These are phyloP conservation scores for Centrocercus urophasianus DNA, from an alignment of 2,113 vertebrate genomes.

Conservation along the genomic window DNA sequence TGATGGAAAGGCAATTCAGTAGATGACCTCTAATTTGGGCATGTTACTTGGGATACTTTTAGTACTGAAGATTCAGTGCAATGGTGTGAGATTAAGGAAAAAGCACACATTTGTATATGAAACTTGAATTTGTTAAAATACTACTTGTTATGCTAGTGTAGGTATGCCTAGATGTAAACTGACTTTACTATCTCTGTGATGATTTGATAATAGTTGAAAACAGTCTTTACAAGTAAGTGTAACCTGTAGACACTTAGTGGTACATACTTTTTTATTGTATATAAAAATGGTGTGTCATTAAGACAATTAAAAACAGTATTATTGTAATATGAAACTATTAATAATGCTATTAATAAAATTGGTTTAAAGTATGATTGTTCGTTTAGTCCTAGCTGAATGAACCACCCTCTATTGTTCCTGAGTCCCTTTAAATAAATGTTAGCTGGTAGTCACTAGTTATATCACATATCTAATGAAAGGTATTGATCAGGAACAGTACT, in stretches of 20 bases:
- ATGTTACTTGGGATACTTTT: not conserved
- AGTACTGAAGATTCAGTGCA: not conserved
- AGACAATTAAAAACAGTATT: not conserved
- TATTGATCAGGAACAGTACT: not conserved
- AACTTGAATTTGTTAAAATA: not conserved
- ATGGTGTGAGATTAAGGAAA: not conserved
- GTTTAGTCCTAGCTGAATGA: not conserved
- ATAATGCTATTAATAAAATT: not conserved
- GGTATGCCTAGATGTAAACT: not conserved
- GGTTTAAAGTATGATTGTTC: not conserved
- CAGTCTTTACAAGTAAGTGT: not conserved
- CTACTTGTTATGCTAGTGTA: not conserved
- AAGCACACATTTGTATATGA: not conserved
- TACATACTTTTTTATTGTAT: not conserved
- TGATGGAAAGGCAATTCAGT: not conserved
- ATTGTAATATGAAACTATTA: too few species aligned
- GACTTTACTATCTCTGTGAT: not conserved
- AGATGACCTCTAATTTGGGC: not conserved
- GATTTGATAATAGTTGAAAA: not conserved
- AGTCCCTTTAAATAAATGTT: not conserved
- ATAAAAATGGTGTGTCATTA: not conserved
- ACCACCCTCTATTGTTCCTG: not conserved
- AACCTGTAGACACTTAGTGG: not conserved
- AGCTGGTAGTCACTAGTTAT: not conserved
- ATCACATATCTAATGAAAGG: not conserved